Conservation (phyloP, 2,113 vertebrate species). For the Candoia aspera region DNA sequence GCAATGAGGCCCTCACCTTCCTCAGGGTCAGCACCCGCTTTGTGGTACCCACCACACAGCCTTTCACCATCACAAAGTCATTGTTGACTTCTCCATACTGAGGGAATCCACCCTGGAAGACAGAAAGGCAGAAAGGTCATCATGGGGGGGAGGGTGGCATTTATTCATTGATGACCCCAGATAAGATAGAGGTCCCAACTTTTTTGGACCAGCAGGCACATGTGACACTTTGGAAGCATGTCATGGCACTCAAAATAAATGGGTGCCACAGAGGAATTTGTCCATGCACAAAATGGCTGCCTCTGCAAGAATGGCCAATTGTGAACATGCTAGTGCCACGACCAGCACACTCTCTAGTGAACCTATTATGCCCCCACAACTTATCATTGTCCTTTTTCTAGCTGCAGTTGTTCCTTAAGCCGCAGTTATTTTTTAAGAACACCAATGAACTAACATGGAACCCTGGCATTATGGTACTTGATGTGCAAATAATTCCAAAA, state of each 20-base stretch:
- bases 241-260: background rate
- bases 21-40: conserved; percentile 81
- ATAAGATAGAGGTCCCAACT: background rate
- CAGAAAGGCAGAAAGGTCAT: conserved; percentile 5
- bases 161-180: background rate
- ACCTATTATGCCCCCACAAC: background rate
- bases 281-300: background rate
- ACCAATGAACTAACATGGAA: background rate
- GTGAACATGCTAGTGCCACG: background rate
- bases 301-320: background rate
- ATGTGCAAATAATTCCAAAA: background rate
- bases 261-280: background rate
- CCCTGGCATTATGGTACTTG: background rate
- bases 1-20: conserved; percentile 71
- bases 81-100: conserved; percentile 83
- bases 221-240: background rate
- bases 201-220: background rate
- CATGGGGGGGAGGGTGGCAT: background rate
- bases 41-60: conserved; percentile 80
- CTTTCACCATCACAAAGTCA: conserved; percentile 82
- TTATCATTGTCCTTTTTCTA: background rate
- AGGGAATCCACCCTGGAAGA: conserved; percentile 79
- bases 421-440: background rate
- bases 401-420: background rate
- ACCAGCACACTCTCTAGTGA: background rate